Percentiles rank a stretch among this genome's conserved stretches.
phyloP scores from a whole-genome alignment of 2,797 vertebrate species.

The Phrynocephalus vlangalii region DNA sequence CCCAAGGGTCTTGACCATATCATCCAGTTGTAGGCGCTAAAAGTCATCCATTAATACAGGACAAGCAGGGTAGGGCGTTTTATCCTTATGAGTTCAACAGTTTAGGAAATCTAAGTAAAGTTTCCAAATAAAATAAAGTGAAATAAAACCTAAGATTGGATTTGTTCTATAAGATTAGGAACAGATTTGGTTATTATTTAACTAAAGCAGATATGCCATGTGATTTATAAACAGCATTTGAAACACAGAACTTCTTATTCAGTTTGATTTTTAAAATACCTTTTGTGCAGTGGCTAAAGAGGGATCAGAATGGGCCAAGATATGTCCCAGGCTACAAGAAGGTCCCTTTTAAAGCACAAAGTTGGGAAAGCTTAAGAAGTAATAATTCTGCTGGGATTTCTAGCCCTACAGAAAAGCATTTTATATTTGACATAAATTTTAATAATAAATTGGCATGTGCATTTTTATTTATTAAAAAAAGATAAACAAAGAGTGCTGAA shows the following conservation, averaged over 20 bases:
- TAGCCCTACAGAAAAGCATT: conserved; percentile 52
- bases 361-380: conserved; percentile 45
- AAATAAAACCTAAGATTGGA: conserved; percentile 59
- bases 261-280: conserved; percentile 72
- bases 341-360: conserved; percentile 62
- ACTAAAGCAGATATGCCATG: conserved; percentile 74
- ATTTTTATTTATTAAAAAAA: conserved; percentile 59
- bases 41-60: too few relatives aligned
- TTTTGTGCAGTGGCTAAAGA: conserved; percentile 63
- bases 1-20: too few relatives aligned
- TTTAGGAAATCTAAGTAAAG: conserved; percentile 78
- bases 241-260: conserved; percentile 66
- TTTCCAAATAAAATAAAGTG: conserved; percentile 77
- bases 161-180: conserved; percentile 81
- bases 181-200: conserved; percentile 77
- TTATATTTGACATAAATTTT: conserved; percentile 63
- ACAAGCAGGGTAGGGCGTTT: too few relatives aligned
- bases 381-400: conserved; percentile 35
- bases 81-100: conserved; percentile 62
- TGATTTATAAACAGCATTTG: conserved; percentile 71
- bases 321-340: conserved; percentile 49
- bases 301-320: conserved; percentile 61
- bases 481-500: conserved; percentile 64
- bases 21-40: too few relatives aligned
- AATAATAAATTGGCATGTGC: conserved; percentile 60